Evolutionary conservation across 2,797 vertebrate species (phyloP).

Genomic region (Phalloptychus januarius): DNA sequence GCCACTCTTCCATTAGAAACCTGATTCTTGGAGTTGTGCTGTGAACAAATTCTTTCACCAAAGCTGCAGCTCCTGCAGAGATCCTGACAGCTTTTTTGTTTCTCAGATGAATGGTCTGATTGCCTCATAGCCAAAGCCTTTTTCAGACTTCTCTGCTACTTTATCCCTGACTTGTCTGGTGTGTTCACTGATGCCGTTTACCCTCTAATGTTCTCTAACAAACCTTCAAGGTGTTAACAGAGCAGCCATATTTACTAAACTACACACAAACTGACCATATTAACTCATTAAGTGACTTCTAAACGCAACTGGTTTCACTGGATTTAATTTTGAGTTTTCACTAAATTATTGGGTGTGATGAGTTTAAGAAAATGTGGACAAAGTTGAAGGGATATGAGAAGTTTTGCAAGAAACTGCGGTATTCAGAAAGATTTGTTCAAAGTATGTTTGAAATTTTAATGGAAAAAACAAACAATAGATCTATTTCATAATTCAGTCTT

Average conservation of each 20-base stretch:
- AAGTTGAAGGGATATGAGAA: neutral
- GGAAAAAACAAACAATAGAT: neutral
- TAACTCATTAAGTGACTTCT: neutral
- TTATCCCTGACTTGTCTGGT: neutral
- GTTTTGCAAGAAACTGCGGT: neutral
- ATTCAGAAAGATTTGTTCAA: neutral
- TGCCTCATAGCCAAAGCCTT: neutral
- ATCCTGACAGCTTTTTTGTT: neutral
- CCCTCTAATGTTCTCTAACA: neutral
- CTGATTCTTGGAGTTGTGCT: neutral
- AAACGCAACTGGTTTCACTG: neutral
- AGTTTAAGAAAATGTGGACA: neutral
- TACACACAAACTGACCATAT: neutral
- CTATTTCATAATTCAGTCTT: slow-evolving; percentile 19
- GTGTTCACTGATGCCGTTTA: neutral
- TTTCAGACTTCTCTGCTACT: neutral
- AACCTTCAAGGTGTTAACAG: neutral
- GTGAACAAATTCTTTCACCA: neutral
- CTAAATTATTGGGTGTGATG: neutral
- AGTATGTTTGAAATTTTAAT: slow-evolving; percentile 13
- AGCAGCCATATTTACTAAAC: neutral
- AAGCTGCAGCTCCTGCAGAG: neutral
- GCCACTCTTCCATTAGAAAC: neutral
- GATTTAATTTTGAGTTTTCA: neutral
- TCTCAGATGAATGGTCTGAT: neutral